phyloP scores from a whole-genome alignment of 1,140 invertebrate species.

The Drosophila auraria region DNA sequence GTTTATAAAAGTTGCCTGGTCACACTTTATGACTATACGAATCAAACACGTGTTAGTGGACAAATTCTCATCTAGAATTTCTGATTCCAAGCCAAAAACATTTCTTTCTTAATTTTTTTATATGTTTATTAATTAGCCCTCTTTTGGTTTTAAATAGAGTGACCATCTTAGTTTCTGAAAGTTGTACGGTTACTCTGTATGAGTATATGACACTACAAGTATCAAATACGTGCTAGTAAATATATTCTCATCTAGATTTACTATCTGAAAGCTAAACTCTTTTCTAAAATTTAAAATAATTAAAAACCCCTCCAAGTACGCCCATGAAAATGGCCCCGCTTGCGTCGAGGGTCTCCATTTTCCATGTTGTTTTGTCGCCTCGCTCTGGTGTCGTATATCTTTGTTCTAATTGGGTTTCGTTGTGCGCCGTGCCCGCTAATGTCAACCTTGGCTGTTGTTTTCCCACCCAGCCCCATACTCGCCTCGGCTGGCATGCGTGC shows the following conservation, averaged over 20 bases:
- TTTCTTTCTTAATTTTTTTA: too few species aligned
- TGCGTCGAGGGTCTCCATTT: conserved; percentile 63
- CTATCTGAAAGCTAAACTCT: background rate
- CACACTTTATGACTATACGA: background rate
- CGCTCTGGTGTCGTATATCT: conserved; percentile 81
- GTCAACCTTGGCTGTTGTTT: conserved; percentile 66
- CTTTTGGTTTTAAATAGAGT: background rate
- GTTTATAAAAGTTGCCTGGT: background rate
- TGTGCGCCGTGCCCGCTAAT: conserved; percentile 77
- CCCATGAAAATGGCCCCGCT: conserved; percentile 29
- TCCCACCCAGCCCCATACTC: background rate
- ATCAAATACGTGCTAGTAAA: background rate
- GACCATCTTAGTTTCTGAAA: background rate
- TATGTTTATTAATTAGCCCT: background rate
- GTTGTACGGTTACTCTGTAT: background rate
- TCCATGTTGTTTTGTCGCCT: conserved; percentile 81
- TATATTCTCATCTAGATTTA: background rate
- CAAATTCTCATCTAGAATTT: background rate
- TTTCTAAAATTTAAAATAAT: background rate
- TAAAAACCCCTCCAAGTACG: background rate
- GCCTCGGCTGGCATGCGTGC: conserved; percentile 53
- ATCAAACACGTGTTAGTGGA: background rate
- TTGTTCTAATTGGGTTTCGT: conserved; percentile 81
- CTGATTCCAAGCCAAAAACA: too few species aligned
- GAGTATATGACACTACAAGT: too few species aligned